Evolutionary conservation across 2,113 vertebrate species (phyloP).

Genomic region (Pedionomus torquatus): DNA sequence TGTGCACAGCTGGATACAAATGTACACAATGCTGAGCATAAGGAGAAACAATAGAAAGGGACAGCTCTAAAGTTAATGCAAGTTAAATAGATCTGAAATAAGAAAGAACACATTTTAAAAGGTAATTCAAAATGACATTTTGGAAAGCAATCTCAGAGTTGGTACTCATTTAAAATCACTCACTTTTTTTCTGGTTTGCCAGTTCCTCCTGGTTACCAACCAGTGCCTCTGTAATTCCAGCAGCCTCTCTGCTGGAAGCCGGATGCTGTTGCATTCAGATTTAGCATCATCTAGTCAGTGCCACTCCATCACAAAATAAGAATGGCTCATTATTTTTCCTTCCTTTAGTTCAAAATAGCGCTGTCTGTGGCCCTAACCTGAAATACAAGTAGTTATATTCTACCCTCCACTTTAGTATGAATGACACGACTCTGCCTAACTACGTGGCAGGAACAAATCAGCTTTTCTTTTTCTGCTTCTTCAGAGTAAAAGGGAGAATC

Average conservation of each 20-base stretch:
- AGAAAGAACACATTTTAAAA: background rate
- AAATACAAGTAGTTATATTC: background rate
- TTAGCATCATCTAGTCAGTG: background rate
- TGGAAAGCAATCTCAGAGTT: background rate
- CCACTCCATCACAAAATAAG: background rate
- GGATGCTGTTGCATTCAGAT: background rate
- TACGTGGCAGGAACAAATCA: background rate
- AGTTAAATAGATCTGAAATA: background rate
- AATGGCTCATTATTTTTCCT: background rate
- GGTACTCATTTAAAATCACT: background rate
- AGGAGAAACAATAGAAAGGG: background rate
- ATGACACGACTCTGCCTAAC: background rate
- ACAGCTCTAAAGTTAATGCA: background rate
- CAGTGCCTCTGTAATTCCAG: background rate
- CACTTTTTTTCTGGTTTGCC: background rate
- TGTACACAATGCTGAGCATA: background rate
- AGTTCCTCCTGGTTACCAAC: background rate
- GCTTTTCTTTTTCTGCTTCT: background rate
- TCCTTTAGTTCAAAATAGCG: background rate
- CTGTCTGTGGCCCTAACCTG: background rate
- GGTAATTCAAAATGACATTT: background rate
- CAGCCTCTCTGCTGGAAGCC: background rate
- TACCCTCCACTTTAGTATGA: background rate
- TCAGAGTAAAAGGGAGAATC: background rate
- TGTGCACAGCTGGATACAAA: background rate